A percentile compares a stretch with the other conserved stretches of the same genome.
Conservation (phyloP, 2,797 vertebrate genomes). For the Microchirus variegatus region DNA sequence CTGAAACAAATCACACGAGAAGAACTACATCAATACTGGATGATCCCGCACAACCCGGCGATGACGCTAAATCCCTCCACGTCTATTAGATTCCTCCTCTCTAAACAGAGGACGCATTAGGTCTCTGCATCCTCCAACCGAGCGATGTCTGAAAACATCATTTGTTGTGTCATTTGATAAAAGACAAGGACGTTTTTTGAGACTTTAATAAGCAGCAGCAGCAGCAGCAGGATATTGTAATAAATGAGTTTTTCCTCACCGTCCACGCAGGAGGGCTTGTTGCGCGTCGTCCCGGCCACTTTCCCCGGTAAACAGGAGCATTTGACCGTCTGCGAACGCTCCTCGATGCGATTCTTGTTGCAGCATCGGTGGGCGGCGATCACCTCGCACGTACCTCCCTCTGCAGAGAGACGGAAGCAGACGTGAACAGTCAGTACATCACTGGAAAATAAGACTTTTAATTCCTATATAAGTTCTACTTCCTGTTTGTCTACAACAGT, state of each 20-base stretch:
- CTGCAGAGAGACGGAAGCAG: constrained; percentile 82
- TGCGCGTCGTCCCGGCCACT: constrained; percentile 98
- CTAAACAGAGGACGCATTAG: background rate
- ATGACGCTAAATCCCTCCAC: too few relatives aligned
- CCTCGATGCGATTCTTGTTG: constrained; percentile 99
- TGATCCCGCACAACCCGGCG: too few relatives aligned
- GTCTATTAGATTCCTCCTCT: too few relatives aligned
- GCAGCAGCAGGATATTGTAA: constrained; percentile 5
- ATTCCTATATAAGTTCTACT: too few relatives aligned
- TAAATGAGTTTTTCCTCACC: constrained; percentile 79
- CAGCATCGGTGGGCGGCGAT: constrained; percentile 98
- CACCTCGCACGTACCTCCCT: constrained; percentile 98
- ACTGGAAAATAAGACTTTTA: too few relatives aligned
- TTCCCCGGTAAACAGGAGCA: constrained; percentile 99
- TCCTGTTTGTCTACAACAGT: too few relatives aligned
- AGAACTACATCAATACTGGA: too few relatives aligned
- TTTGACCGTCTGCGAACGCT: constrained; percentile 98
- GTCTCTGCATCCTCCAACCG: too few relatives aligned
- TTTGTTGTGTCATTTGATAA: background rate
- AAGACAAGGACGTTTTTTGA: background rate
- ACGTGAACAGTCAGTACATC: background rate
- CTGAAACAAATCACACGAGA: too few relatives aligned
- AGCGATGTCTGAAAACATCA: background rate
- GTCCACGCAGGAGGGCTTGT: constrained; percentile 98
- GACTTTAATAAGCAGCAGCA: background rate